Evolutionary conservation across 2,113 vertebrate genomes (phyloP).

Genomic region (Muscicapa adusta): DNA sequence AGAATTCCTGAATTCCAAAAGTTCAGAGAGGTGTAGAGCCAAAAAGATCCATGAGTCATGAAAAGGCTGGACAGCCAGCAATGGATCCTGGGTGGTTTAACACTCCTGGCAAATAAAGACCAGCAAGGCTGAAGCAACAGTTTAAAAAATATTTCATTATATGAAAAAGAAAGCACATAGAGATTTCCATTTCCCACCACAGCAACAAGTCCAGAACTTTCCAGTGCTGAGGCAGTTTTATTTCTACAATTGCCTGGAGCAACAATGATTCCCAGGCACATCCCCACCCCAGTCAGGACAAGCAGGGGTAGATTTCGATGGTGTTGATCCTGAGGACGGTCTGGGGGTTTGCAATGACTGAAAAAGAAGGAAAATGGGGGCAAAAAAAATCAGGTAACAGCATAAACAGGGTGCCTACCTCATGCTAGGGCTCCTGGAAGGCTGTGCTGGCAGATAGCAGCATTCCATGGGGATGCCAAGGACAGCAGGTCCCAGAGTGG

Average conservation of each 20-base stretch:
- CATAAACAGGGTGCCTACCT: neutral
- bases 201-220: neutral
- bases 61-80: neutral
- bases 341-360: conserved; percentile 77
- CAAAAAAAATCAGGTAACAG: neutral
- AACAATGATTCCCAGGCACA: neutral
- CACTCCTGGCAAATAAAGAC: neutral
- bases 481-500: neutral
- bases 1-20: neutral
- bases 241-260: neutral
- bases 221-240: neutral
- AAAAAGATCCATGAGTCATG: neutral
- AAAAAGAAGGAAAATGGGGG: neutral
- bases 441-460: neutral
- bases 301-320: conserved; percentile 74
- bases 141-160: neutral
- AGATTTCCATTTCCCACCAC: neutral
- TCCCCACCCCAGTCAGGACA: neutral
- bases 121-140: neutral
- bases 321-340: conserved; percentile 83
- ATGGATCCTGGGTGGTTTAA: neutral
- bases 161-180: neutral
- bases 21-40: neutral
- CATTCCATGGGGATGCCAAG: rapidly evolving
- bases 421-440: neutral